Evolutionary conservation across 2,797 vertebrate species (phyloP), one percentile per base, ranked within the genome.

Genomic region (Trachurus trachurus): DNA sequence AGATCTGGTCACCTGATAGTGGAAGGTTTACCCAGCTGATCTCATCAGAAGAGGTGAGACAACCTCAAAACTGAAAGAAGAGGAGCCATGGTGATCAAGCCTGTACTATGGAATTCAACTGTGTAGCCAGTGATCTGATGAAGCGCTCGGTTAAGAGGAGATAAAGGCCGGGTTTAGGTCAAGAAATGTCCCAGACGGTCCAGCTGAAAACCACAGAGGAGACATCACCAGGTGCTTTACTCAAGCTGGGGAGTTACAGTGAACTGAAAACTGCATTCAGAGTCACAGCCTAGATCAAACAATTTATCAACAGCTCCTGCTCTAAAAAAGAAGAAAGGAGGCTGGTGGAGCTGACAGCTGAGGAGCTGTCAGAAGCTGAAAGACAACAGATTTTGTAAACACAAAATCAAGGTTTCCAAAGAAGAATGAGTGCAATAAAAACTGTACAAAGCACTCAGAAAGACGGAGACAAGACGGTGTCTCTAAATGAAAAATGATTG

Each of bases 221-320:
- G 1, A 26, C 21, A 34, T 17, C 16, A 4, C 9, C 54, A 54
- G 52, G 65, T 19, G 31, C 49, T 1, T 74, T 74, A 10, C 26
- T 80, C 8, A 42, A 17, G 19, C 21, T 73, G 16, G 21, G 50
- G 8, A 80, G 47, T 17, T 66, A 73, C 63, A 76, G 77, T 40
- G 76, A 76, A 37, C 39, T 76, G 5, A 76, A 22, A 40, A 47
- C n/a, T 17, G 52, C 56, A 9, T 16, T 84, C 15, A 76, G 58
- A 26, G 72, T 84, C 15, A 76, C 63, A 26, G 72, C 76, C 4
- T 84, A 64, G 73, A 69, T 73, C 16, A 72, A 69, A 17, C 11
- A 59, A 12, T 66, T 73, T 21, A 57, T 52, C 1, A n/a, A 57
- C 31, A 74, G 59, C 19, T 5, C 13, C 11, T 16, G 8, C 5